Base-by-base conservation (phyloP, 2,797 vertebrate genomes). In the Hoplostethus atlanticus region DNA sequence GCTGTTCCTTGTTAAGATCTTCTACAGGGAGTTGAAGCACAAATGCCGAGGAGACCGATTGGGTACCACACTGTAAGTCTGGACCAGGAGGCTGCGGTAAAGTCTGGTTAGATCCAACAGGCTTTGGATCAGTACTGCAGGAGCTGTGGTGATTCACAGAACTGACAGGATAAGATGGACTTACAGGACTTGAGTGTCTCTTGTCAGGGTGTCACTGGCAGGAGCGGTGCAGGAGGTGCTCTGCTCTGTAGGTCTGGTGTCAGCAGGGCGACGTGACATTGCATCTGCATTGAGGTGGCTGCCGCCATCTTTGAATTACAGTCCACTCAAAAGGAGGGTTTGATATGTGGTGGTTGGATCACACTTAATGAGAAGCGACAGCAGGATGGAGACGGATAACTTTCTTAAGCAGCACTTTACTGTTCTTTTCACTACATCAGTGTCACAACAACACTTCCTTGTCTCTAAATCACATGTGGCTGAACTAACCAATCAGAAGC, bases 311-410 rank as follows among this genome's bases (percentile, higher is more conserved):
- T n/a, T 62, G 65, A 42, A 64, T 55, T 25, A 55, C 60, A 51
- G 46, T 71, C 78, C 73, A 84, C 4, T 76, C 75, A 73, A 71
- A 77, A 66, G 21, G 21, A 21, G 21, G 21, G 21, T 21, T 21
- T 1, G 21, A 21, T 21, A 21, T 21, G 21, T 21, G 21, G 21
- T 21, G 21, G 21, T 21, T 21, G 21, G 21, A 21, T 21, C 21
- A 21, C 21, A 21, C 21, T 21, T 21, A 21, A 21, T 21, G 21
- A 21, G 21, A 21, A 21, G 21, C 21, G 21, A 21, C 21, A 21
- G 21, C 21, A 21, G 21, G 21, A 21, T 21, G 21, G 21, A 21
- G 21, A 21, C 21, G 21, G 21, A 21, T 21, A 21, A 21, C 21
- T 21, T 21, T 21, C 21, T 21, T 21, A 21, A 21, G 21, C 21